Conservation (phyloP, 2,888 invertebrate species). For the Eremobia ochroleuca region DNA sequence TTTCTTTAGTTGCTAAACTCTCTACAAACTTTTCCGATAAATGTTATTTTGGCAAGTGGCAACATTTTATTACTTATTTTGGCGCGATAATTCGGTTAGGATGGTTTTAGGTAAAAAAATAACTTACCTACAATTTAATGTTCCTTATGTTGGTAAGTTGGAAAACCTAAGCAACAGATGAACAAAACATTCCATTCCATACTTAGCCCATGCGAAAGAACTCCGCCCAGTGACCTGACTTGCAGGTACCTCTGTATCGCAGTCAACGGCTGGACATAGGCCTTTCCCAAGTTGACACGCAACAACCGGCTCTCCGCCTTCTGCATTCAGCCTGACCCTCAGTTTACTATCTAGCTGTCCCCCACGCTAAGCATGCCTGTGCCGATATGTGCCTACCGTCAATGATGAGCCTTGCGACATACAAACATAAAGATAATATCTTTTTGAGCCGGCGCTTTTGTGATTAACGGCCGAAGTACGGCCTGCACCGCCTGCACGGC, state of each 20-base stretch:
- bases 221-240: neutral
- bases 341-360: neutral
- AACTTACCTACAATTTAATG: neutral
- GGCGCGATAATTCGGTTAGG: neutral
- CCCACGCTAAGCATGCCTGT: neutral
- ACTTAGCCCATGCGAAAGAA: neutral
- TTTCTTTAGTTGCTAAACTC: neutral
- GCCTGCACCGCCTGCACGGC: neutral
- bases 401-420: neutral
- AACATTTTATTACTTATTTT: constrained; percentile 4
- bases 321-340: neutral
- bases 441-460: neutral
- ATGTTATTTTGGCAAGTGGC: neutral
- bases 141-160: neutral
- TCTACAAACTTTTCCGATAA: neutral
- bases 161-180: neutral
- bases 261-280: neutral
- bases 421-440: neutral
- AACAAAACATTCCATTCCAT: neutral
- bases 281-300: neutral
- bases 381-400: neutral
- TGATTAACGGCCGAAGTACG: neutral
- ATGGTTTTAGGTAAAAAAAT: neutral
- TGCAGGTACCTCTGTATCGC: neutral
- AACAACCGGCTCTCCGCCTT: neutral